These are phyloP conservation scores for Drosophila pachea DNA, from an alignment of 1,140 invertebrate genomes.

Conservation along the genomic window DNA sequence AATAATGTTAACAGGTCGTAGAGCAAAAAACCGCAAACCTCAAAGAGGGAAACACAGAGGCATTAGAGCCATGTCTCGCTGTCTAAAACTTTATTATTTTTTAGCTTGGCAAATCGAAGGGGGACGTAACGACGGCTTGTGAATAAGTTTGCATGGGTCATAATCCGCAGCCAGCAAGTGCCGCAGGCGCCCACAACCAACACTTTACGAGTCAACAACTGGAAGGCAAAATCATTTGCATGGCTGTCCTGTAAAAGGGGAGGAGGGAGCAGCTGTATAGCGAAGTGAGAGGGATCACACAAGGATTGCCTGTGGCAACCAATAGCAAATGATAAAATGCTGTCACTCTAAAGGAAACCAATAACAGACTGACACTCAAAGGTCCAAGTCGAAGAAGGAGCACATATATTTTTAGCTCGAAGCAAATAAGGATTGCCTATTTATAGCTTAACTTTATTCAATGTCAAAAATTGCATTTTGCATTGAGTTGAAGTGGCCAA, in stretches of 20 bases:
- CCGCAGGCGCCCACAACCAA: conserved; percentile 30
- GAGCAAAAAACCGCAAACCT: not conserved
- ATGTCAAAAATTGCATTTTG: conserved; percentile 5
- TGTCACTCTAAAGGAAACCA: conserved; percentile 51
- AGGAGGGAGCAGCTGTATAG: no score
- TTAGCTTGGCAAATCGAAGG: conserved; percentile 12
- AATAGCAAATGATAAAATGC: conserved; percentile 46
- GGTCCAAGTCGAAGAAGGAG: conserved; percentile 44
- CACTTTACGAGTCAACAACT: conserved; percentile 49
- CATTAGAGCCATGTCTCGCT: conserved; percentile 11
- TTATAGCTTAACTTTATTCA: not conserved
- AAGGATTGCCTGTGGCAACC: conserved; percentile 61
- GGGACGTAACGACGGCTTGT: not conserved
- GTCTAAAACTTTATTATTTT: conserved; percentile 36
- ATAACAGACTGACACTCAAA: conserved; percentile 45
- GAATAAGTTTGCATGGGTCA: not conserved
- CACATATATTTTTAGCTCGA: not conserved
- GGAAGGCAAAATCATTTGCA: conserved; percentile 36
- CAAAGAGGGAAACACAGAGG: not conserved
- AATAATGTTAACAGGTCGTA: not conserved
- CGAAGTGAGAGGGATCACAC: conserved; percentile 22
- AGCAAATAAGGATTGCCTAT: conserved; percentile 3
- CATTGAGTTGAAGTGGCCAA: not conserved
- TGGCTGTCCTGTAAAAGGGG: conserved; percentile 5
- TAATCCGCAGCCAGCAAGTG: conserved; percentile 27